These are phyloP conservation scores for Sorex fumeus DNA, from an alignment of 2,113 vertebrate species.

Conservation along the genomic window DNA sequence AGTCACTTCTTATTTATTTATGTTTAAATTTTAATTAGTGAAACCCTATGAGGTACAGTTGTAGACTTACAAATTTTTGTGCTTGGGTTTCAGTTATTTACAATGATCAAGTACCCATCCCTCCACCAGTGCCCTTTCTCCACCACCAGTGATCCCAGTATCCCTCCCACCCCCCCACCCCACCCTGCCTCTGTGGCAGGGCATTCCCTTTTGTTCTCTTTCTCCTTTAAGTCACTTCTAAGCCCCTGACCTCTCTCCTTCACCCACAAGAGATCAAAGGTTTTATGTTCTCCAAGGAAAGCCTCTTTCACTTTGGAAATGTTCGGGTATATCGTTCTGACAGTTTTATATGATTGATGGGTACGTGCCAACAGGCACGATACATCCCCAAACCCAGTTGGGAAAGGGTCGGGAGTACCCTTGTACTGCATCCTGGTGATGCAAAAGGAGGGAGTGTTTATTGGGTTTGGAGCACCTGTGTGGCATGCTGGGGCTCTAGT, in stretches of 20 bases:
- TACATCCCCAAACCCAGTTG: background rate
- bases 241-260: background rate
- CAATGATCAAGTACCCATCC: no score
- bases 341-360: background rate
- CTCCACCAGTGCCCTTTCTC: no score
- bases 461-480: background rate
- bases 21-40: no score
- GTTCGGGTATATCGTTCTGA: background rate
- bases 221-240: no score
- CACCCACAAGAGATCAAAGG: background rate
- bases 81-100: no score
- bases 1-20: no score
- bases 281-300: background rate
- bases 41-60: no score
- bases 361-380: background rate
- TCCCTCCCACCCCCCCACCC: no score
- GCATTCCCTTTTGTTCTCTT: no score
- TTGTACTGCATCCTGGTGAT: background rate
- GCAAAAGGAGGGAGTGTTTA: background rate
- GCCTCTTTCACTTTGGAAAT: background rate
- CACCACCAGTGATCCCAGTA: no score
- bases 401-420: background rate
- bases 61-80: no score
- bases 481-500: background rate
- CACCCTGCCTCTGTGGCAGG: no score